Base-by-base conservation (phyloP, 1,140 invertebrate genomes). In the Chymomyza costata region DNA sequence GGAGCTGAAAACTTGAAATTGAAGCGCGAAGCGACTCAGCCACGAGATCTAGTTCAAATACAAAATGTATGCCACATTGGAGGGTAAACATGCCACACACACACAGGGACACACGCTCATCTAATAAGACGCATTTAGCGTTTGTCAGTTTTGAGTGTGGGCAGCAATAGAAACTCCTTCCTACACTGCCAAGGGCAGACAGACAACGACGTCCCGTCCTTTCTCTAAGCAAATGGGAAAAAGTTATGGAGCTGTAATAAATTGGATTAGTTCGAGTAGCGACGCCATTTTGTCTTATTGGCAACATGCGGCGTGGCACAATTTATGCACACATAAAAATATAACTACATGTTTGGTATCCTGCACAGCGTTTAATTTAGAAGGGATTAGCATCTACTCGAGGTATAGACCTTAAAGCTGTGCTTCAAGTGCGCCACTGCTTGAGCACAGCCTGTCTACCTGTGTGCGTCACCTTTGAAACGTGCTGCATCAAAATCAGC, bases 191-290 rank as follows among this genome's bases (percentile, higher is more conserved):
- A 6, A 8, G 25, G 16, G 39, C 0, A 14, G 21, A 28, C n/a
- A n/a, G 40, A 31, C 45, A 25, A 17, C 32, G 7, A 13, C 18
- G 21, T 19, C 18, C 38, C 32, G 45, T 14, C 37, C 28, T 43
- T 18, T 35, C 44, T 54, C 48, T 67, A 82, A 55, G 67, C 66
- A 82, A 82, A 78, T 82, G 60, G 54, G 68, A 60, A 74, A 78
- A 83, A 83, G 73, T 83, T 83, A 83, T 83, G 80, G 69, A 83
- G 80, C 80, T 80, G 80, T 80, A 83, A 83, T 83, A 83, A 83
- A 83, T 83, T 83, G 80, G 80, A 83, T 83, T 83, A 83, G 80
- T 83, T 83, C 80, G 66, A 83, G 80, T 74, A 64, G 54, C 47
- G 71, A 53, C 78, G 80, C 80, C 80, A 83, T 83, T 83, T 83